Evolutionary conservation across 2,888 invertebrate species (phyloP), one percentile per base, ranked within the genome.

Genomic region (Tenthredo notha): DNA sequence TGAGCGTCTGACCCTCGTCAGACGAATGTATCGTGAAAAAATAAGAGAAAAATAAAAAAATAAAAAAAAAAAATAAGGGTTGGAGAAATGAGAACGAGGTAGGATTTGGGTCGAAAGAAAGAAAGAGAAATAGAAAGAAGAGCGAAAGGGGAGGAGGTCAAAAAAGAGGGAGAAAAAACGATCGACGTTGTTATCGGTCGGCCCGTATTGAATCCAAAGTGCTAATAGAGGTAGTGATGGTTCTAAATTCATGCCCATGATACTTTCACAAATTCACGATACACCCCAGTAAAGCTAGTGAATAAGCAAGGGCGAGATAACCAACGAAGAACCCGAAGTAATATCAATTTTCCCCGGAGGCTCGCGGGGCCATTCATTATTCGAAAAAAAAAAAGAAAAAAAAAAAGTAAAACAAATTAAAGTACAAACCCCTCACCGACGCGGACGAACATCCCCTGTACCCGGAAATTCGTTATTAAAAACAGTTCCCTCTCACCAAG

Each of bases 141-240:
- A 50, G 50, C 18, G 29, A 33, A 61, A 7, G 7, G 33, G 21
- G 12, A 21, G 40, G 12, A 4, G 61, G 61, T 33, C 15, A 7
- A 2, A 40, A 37, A 47, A 29, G 33, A 61, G 21, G 58, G 18
- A 25, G 61, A 37, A 61, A 61, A 80, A 80, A 80, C 61, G 80
- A 80, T 80, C 80, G 58, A 58, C 58, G 61, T 54, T 77, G 77
- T 77, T 80, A 61, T 61, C 58, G 61, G 37, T 21, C 18, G 75
- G 29, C n/a, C 37, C 58, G 37, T 58, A 58, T 78, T 78, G 78
- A 78, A 78, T 78, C 61, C n/a, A 40, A 40, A 61, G 80, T 61
- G 80, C 80, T 80, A 80, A 80, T 61, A 61, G 80, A 40, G 80
- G 61, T 50, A 61, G 80, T 40, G 80, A 80, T 80, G 80, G 21